phyloP scores from a whole-genome alignment of 2,113 vertebrate genomes.

The Cromileptes altivelis region DNA sequence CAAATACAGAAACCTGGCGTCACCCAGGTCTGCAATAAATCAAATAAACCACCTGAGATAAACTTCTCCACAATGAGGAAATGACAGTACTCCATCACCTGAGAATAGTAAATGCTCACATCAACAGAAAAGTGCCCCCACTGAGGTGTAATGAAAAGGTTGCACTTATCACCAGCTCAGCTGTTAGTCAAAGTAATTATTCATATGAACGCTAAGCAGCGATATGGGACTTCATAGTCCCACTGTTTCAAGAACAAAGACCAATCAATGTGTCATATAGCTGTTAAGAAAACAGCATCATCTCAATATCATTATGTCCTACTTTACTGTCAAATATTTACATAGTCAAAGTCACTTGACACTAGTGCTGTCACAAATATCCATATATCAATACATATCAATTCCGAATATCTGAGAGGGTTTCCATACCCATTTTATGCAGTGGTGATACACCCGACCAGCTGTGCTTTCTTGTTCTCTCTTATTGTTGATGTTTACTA shows the following conservation, averaged over 20 bases:
- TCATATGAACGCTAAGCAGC: neutral
- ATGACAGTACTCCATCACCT: slow-evolving; percentile 39
- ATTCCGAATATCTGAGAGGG: too few species aligned
- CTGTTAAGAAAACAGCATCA: neutral
- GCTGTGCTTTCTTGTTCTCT: too few species aligned
- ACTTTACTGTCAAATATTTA: neutral
- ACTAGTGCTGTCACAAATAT: neutral
- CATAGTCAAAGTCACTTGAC: neutral
- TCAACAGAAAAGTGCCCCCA: slow-evolving; percentile 27
- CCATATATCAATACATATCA: too few species aligned
- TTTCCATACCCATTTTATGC: too few species aligned
- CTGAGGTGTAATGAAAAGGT: slow-evolving; percentile 20
- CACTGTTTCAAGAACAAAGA: slow-evolving; percentile 6
- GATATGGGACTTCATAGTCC: neutral
- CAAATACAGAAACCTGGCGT: slow-evolving; percentile 49
- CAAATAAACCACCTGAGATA: slow-evolving; percentile 52
- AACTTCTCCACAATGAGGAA: slow-evolving; percentile 26
- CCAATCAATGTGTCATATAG: neutral
- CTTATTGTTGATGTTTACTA: too few species aligned
- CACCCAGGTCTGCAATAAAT: slow-evolving; percentile 50
- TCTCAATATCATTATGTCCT: neutral
- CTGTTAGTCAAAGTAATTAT: slow-evolving; percentile 35
- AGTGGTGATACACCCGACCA: too few species aligned
- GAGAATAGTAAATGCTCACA: slow-evolving; percentile 36
- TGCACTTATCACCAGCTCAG: slow-evolving; percentile 19